These are phyloP conservation scores for Caenorhabditis sp. DNA, from an alignment of 2,888 invertebrate genomes.

Conservation along the genomic window DNA sequence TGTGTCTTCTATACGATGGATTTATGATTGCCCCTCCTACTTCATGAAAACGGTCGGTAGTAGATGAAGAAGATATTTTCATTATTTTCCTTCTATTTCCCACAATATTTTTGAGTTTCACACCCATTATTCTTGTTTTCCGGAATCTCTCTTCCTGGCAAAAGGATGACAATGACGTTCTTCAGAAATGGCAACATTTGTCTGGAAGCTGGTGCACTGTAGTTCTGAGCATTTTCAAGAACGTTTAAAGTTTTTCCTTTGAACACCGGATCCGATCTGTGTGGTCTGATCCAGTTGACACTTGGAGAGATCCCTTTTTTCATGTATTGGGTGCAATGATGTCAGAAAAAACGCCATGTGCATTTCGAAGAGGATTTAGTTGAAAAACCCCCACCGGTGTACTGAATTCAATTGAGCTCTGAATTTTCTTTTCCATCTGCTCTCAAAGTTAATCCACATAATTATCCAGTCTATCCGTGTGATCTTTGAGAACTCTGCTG, in stretches of 20 bases:
- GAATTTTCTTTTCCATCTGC: slow-evolving; percentile 32
- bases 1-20: not conserved
- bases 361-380: not conserved
- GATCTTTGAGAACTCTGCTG: slow-evolving; percentile 20
- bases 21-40: not conserved
- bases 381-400: not conserved
- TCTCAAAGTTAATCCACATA: slow-evolving; percentile 11
- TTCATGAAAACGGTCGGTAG: slow-evolving; percentile 18
- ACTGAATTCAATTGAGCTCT: slow-evolving; percentile 17
- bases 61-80: not conserved
- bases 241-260: not conserved
- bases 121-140: not conserved
- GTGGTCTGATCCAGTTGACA: not conserved
- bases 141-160: not conserved
- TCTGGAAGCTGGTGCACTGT: too few species aligned
- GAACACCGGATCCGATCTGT: not conserved
- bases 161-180: not conserved
- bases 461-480: slow-evolving; percentile 13
- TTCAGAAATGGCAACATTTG: too few species aligned
- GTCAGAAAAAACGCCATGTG: slow-evolving; percentile 1
- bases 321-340: slow-evolving; percentile 31
- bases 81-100: slow-evolving; percentile 4
- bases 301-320: not conserved
- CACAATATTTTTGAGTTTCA: slow-evolving; percentile 1
- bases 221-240: not conserved